Base-by-base conservation (phyloP, 2,113 vertebrate species). In the Hippocampus barbouri region DNA sequence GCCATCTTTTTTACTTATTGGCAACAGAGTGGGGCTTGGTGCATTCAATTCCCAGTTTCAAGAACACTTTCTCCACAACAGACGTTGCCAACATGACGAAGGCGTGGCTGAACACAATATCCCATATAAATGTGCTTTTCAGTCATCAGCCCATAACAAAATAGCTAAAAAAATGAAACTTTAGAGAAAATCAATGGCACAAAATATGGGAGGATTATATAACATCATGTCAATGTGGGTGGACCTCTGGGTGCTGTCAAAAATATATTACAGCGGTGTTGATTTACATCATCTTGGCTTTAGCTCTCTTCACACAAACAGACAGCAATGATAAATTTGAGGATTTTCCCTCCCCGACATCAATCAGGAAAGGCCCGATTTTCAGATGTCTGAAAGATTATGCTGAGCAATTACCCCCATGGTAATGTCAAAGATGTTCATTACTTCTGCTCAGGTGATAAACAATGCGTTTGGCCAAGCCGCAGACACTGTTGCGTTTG, bases 141-240 rank as follows among this genome's bases (percentile, higher is more conserved):
- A 57, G 23, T 41, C 10, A 15, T 41, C 25, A 30, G 49, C 49
- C 49, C 8, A 54, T 62, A 18, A 38, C 20, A 54, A 10, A 56
- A 70, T 12, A 18, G 20, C 62, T 16, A 2, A 43, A 63, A 40
- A 68, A 45, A 49, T 70, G 66, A 69, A 23, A 79, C 5, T 18
- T 9, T 40, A 77, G 77, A 72, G 57, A 38, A 27, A 79, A 85
- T 82, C 78, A 65, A 79, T 77, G 72, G 14, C 54, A 30, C 16
- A 64, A 14, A 54, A 63, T 54, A 70, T 66, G 14, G 25, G 38
- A 43, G 25, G 34, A 21, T 61, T 40, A 63, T 10, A 70, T 68
- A 79, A 72, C 38, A 21, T 8, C 15, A 61, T 18, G 21, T 25
- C 54, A 56, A 12, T 12, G 27, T 49, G 8, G 53, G 9, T 49